phyloP scores from a whole-genome alignment of 1,140 invertebrate species.

The Palaemon carinicauda region DNA sequence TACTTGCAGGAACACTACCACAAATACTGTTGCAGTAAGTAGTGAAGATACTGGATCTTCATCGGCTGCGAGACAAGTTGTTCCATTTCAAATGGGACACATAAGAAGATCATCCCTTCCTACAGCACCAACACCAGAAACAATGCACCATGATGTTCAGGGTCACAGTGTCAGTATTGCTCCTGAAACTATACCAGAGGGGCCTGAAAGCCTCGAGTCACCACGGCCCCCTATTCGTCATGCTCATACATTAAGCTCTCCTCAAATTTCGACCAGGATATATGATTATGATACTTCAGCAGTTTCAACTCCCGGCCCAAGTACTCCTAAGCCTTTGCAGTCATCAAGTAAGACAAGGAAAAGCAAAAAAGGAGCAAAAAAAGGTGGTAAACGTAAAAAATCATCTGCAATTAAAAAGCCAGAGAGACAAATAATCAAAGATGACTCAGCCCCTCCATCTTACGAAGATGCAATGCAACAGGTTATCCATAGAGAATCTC shows the following conservation, averaged over 20 bases:
- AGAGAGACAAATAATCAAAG: background rate
- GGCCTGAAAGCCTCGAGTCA: slow-evolving; percentile 18
- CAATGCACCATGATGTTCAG: slow-evolving; percentile 4
- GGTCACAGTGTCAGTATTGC: slow-evolving; percentile 44
- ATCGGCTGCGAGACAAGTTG: too few relatives aligned
- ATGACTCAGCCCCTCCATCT: slow-evolving; percentile 43
- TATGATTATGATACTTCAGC: slow-evolving; percentile 23
- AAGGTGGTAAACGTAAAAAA: slow-evolving; percentile 14
- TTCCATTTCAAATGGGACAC: slow-evolving; percentile 5
- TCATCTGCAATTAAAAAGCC: background rate
- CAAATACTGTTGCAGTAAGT: too few relatives aligned
- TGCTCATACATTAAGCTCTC: slow-evolving; percentile 12
- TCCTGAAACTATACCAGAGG: slow-evolving; percentile 35
- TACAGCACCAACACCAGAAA: slow-evolving; percentile 23
- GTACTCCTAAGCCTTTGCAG: background rate
- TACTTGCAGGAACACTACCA: too few relatives aligned
- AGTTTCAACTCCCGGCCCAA: slow-evolving; percentile 17
- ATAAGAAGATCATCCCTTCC: slow-evolving; percentile 39
- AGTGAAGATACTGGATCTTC: too few relatives aligned
- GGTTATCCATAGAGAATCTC: background rate
- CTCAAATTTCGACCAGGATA: background rate
- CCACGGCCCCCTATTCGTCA: background rate
- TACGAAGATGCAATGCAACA: slow-evolving; percentile 41
- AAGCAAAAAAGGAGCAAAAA: background rate
- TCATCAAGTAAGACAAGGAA: background rate